phyloP scores from a whole-genome alignment of 2,888 invertebrate genomes.

The Amorpha juglandis region DNA sequence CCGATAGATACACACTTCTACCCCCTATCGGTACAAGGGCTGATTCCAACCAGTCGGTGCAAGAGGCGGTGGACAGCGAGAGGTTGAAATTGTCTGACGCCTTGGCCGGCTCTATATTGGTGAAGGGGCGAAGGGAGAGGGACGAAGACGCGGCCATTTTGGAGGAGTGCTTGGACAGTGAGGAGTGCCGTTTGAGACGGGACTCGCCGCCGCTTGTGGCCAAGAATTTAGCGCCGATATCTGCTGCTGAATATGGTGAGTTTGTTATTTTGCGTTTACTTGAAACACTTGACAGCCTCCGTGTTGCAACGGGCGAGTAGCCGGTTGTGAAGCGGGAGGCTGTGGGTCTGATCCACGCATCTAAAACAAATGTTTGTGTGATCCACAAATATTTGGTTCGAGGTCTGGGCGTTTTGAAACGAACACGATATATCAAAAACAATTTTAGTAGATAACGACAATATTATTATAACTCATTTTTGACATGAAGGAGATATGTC shows the following conservation, averaged over 20 bases:
- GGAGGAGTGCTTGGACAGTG: slow-evolving; percentile 57
- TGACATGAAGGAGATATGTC: too few species aligned
- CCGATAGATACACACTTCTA: slow-evolving; percentile 63
- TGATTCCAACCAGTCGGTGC: slow-evolving; percentile 52
- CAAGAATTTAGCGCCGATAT: slow-evolving; percentile 52
- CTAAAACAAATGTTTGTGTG: too few species aligned
- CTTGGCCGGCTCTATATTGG: slow-evolving; percentile 55
- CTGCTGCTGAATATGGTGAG: slow-evolving; percentile 60
- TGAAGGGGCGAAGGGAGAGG: slow-evolving; percentile 44
- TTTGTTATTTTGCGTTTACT: too few species aligned
- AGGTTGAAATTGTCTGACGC: slow-evolving; percentile 46
- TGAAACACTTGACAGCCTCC: too few species aligned
- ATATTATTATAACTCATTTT: too few species aligned
- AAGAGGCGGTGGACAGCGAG: slow-evolving; percentile 44
- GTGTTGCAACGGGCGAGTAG: too few species aligned
- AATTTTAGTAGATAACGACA: too few species aligned
- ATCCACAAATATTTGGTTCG: too few species aligned
- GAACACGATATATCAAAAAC: too few species aligned
- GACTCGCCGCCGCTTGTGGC: slow-evolving; percentile 47
- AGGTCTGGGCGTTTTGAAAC: too few species aligned
- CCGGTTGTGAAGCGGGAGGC: too few species aligned
- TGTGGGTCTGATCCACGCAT: too few species aligned
- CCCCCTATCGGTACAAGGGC: slow-evolving; percentile 62
- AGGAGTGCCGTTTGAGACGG: slow-evolving; percentile 41
- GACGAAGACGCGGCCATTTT: slow-evolving; percentile 55